phyloP scores from a whole-genome alignment of 2,888 invertebrate species.

The Allygus modestus region DNA sequence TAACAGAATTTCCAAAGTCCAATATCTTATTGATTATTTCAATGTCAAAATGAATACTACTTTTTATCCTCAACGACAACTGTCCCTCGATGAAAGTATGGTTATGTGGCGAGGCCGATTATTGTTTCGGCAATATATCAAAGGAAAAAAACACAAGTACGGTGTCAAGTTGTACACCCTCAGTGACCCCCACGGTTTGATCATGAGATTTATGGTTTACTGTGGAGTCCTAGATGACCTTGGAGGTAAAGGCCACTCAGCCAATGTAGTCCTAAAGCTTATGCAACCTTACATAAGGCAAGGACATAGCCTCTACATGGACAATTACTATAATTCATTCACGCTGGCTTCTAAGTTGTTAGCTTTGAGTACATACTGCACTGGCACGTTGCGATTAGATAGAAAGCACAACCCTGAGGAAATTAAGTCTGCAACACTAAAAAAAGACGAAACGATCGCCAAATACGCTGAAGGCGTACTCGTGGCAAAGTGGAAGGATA shows the following conservation, averaged over 20 bases:
- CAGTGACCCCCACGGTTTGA: slow-evolving; percentile 38
- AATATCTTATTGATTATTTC: slow-evolving; percentile 33
- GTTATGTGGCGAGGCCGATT: slow-evolving; percentile 28
- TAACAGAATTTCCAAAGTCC: not conserved
- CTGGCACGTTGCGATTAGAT: slow-evolving; percentile 58
- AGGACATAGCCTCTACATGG: slow-evolving; percentile 47
- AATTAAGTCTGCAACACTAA: slow-evolving; percentile 44
- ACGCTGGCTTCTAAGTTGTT: slow-evolving; percentile 17
- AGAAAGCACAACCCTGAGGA: slow-evolving; percentile 52
- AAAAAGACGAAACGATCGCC: slow-evolving; percentile 56
- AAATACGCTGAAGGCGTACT: slow-evolving; percentile 25
- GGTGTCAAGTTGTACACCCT: slow-evolving; percentile 37
- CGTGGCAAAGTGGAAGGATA: slow-evolving; percentile 21
- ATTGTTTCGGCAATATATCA: slow-evolving; percentile 45
- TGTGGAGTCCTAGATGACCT: not conserved
- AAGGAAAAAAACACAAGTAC: slow-evolving; percentile 5
- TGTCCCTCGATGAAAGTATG: slow-evolving; percentile 12
- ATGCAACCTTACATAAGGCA: not conserved
- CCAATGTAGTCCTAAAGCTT: slow-evolving; percentile 16
- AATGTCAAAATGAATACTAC: not conserved
- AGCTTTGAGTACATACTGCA: slow-evolving; percentile 13
- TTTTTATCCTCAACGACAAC: slow-evolving; percentile 5
- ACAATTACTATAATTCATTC: slow-evolving; percentile 38
- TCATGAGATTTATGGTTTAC: slow-evolving; percentile 22
- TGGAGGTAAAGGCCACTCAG: slow-evolving; percentile 15